These are phyloP conservation scores for Ranitomeya variabilis DNA, from an alignment of 2,113 vertebrate genomes.

Conservation along the genomic window DNA sequence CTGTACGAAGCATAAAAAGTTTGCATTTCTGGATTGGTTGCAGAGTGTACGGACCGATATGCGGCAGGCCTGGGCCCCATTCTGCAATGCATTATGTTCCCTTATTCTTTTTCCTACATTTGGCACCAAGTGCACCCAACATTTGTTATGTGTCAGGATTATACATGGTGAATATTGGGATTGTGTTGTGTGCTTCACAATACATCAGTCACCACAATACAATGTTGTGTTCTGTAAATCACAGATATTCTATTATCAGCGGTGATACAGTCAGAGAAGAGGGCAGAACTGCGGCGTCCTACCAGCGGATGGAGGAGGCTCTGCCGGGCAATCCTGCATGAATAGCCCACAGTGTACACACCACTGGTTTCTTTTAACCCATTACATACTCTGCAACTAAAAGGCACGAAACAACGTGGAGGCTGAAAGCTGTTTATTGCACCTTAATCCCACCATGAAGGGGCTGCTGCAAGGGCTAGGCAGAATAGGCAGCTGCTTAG, in stretches of 20 bases:
- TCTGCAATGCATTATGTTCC: too few species aligned
- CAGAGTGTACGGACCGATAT: too few species aligned
- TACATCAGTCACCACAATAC: neutral
- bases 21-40: too few species aligned
- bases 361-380: neutral
- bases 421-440: neutral
- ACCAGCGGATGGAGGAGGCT: neutral
- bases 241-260: neutral
- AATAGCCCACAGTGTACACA: neutral
- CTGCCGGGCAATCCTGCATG: neutral
- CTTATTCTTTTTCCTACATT: too few species aligned
- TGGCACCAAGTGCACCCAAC: too few species aligned
- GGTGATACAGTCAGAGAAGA: fast-evolving
- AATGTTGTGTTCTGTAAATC: neutral
- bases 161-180: neutral
- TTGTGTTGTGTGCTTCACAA: neutral
- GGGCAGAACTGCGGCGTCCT: neutral
- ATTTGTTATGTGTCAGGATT: too few species aligned
- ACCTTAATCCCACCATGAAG: neutral
- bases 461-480: neutral
- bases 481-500: neutral
- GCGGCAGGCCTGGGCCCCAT: too few species aligned
- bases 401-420: neutral
- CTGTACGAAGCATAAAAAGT: too few species aligned
- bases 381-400: neutral